Base-by-base conservation (phyloP, 2,888 invertebrate genomes). In the Scelioninae gen. 2 region DNA sequence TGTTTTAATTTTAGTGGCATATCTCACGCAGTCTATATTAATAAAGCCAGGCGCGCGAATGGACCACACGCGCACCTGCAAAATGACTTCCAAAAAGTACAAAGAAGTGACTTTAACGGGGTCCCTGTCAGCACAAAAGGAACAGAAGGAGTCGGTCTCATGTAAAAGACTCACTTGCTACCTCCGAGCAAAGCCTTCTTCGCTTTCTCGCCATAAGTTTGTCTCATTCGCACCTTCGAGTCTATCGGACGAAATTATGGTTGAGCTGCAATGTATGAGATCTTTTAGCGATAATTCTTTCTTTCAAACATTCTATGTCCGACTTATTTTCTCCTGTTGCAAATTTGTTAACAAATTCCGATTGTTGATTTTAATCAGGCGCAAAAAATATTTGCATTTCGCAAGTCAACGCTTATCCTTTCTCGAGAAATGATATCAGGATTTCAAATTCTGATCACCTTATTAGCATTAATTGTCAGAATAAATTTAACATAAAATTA, bases 1-100 rank as follows among this genome's bases (percentile, higher is more conserved):
- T 74, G 63, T 68, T 74, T 74, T 67, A 74, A 74, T 74, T 74
- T 71, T 67, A 67, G 67, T 74, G 74, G 71, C 74, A 74, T 65
- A 74, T 74, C 69, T 70, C 74, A 74, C 65, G 65, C 74, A 71
- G 74, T 68, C 74, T 53, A 53, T 71, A 74, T 71, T 74, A 74
- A 74, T 74, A 74, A 67, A 74, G 58, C 33, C 53, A 53, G 57
- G 46, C 74, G 64, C 74, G 61, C 60, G 57, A 64, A 73, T 45
- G 57, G 74, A 74, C 71, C 74, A 71, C 74, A 74, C 74, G 67
- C 70, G 74, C 60, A 71, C 45, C 61, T 48, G 74, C 64, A 68
- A 74, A 74, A 74, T 71, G 67, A 71, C 70, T 67, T 64, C 65
- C 70, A 71, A 74, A 74, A 71, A 71, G 67, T 63, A 65, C 64